Evolutionary conservation across 2,888 invertebrate species (phyloP), one percentile per base, ranked within the genome.

Genomic region (Polydrusus pterygomalis): DNA sequence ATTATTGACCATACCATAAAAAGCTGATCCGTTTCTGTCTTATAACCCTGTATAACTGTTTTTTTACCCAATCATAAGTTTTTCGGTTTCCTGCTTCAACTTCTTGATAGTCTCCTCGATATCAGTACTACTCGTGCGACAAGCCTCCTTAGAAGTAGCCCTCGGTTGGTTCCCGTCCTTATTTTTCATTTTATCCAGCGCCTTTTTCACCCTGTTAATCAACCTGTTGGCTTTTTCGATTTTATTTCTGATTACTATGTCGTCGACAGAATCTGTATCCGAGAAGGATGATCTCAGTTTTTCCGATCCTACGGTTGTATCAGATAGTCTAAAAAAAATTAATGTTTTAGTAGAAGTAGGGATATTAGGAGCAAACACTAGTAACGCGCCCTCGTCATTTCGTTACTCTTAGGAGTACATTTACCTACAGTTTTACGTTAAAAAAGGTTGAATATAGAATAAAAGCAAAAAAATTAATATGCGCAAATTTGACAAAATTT

Each of bases 151-250:
- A 1, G n/a, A 47, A 8, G 13, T n/a, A n/a, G 43, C 2, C 43
- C 43, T n/a, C 20, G 34, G 1, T 15, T 72, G 51, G 18, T 74
- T 70, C 15, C 73, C 45, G 79, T 80, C 51, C 34, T 45, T 38
- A 8, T 56, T 15, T 51, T 76, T 75, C 15, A 85, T 81, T 45
- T 81, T 83, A n/a, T 78, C 69, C 56, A 85, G 72, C 9, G 84
- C 80, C n/a, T 77, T 77, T 62, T 82, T 81, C 3, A 85, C 83
- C 70, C 82, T 77, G 13, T 79, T 77, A 13, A 85, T 82, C 20
- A 85, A 73, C 47, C 77, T 47, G 65, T 85, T 82, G 7, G 83
- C 83, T 76, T 83, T 81, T 45, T 81, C 64, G n/a, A 84, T 80
- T 77, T 84, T 85, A 2, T 74, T 62, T 70, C 78, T 79, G 47